Evolutionary conservation across 2,888 invertebrate genomes (phyloP).

Genomic region (Plagodis dolabraria): DNA sequence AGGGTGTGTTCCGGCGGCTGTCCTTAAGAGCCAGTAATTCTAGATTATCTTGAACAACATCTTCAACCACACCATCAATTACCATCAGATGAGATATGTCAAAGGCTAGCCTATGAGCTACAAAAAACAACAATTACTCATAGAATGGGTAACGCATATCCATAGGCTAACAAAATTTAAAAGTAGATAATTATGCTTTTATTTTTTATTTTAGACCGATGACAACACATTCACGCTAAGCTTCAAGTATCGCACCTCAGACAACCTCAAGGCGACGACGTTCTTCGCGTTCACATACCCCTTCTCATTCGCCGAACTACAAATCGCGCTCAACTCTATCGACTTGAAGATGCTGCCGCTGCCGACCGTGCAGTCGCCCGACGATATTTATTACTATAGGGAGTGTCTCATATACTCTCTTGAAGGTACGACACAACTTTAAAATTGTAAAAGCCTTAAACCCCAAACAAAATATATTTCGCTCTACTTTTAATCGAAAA

Average conservation of each 20-base stretch:
- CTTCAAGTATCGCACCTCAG: slow-evolving; percentile 89
- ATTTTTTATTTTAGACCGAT: slow-evolving; percentile 82
- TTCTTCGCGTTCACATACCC: slow-evolving; percentile 97
- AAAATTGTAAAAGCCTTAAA: no score
- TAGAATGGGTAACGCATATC: no score
- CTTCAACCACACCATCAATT: no score
- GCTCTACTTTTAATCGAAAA: no score
- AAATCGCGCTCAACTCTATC: slow-evolving; percentile 88
- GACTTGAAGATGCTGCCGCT: slow-evolving; percentile 85
- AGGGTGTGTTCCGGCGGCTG: no score
- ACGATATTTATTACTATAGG: slow-evolving; percentile 93
- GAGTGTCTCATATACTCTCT: slow-evolving; percentile 92
- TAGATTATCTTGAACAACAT: no score
- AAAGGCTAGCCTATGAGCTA: no score
- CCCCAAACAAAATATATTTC: no score
- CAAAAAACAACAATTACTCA: no score
- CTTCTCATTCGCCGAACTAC: slow-evolving; percentile 93
- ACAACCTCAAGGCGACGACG: slow-evolving; percentile 88
- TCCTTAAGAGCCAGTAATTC: no score
- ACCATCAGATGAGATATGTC: no score
- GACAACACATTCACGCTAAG: slow-evolving; percentile 90
- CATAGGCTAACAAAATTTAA: no score
- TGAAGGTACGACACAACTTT: slow-evolving; percentile 65
- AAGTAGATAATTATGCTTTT: background rate
- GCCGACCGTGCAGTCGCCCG: slow-evolving; percentile 65